Evolutionary conservation across 1,140 invertebrate genomes (phyloP).

Genomic region (Phthorimaea operculella): DNA sequence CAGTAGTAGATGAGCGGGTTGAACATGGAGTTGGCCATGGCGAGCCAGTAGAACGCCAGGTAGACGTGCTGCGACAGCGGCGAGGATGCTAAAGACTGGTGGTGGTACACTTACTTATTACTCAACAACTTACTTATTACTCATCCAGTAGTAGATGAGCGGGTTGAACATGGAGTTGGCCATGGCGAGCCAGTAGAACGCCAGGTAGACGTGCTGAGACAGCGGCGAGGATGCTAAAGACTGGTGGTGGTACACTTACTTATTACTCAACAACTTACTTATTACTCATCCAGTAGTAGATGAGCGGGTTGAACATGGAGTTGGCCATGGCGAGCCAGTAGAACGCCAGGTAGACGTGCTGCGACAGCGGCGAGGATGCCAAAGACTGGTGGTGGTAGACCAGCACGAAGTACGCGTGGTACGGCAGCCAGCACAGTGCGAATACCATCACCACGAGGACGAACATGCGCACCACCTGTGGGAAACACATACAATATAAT

Average conservation of each 20-base stretch:
- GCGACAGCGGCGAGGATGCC: constrained; percentile 75
- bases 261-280: constrained; percentile 40
- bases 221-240: constrained; percentile 74
- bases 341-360: constrained; percentile 83
- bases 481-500: constrained; percentile 4
- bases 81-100: constrained; percentile 71
- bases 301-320: constrained; percentile 89
- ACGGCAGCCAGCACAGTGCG: constrained; percentile 88
- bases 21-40: constrained; percentile 92
- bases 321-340: constrained; percentile 94
- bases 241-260: constrained; percentile 29
- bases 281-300: constrained; percentile 92
- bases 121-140: constrained; percentile 66
- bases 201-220: constrained; percentile 82
- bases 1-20: constrained; percentile 92
- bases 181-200: constrained; percentile 93
- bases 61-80: constrained; percentile 82
- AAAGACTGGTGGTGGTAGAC: constrained; percentile 78
- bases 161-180: constrained; percentile 92
- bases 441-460: constrained; percentile 84
- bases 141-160: constrained; percentile 93
- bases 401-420: constrained; percentile 88
- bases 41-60: constrained; percentile 88
- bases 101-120: neutral
- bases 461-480: constrained; percentile 86